phyloP scores from a whole-genome alignment of 2,888 invertebrate genomes.

The Brachypalpus laphriformis region DNA sequence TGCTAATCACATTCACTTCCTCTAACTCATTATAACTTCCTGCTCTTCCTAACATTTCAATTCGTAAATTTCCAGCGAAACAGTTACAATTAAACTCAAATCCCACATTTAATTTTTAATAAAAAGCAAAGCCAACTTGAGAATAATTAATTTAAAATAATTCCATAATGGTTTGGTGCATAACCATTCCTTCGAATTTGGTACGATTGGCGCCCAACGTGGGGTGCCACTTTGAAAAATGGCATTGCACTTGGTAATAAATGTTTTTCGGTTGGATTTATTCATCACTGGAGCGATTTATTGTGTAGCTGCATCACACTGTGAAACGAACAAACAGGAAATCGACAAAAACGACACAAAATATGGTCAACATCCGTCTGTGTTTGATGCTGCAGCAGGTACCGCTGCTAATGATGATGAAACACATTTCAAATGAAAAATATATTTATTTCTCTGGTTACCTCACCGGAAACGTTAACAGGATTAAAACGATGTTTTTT shows the following conservation, averaged over 20 bases:
- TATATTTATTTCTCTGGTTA: constrained; percentile 15
- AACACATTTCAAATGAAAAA: constrained; percentile 40
- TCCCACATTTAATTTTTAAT: background rate
- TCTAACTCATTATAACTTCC: too few species aligned
- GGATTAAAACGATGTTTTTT: constrained; percentile 19
- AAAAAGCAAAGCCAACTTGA: constrained; percentile 1
- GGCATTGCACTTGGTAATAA: constrained; percentile 63
- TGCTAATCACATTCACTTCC: background rate
- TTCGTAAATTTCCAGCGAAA: too few species aligned
- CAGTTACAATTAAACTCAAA: too few species aligned
- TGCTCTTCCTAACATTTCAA: too few species aligned
- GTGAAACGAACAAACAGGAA: background rate
- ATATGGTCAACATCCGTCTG: constrained; percentile 54
- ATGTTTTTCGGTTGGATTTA: constrained; percentile 64
- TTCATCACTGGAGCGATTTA: constrained; percentile 61
- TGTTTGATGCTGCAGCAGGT: constrained; percentile 7
- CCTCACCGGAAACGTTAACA: constrained; percentile 43
- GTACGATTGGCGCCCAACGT: constrained; percentile 27
- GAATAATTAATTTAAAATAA: constrained; percentile 71
- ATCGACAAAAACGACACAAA: constrained; percentile 31
- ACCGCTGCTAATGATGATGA: constrained; percentile 48
- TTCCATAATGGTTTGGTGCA: constrained; percentile 50
- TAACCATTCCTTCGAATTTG: constrained; percentile 36
- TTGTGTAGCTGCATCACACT: constrained; percentile 5
- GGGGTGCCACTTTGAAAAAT: constrained; percentile 53